Conservation (phyloP, 2,797 vertebrate genomes). For the Gadopsis marmoratus region DNA sequence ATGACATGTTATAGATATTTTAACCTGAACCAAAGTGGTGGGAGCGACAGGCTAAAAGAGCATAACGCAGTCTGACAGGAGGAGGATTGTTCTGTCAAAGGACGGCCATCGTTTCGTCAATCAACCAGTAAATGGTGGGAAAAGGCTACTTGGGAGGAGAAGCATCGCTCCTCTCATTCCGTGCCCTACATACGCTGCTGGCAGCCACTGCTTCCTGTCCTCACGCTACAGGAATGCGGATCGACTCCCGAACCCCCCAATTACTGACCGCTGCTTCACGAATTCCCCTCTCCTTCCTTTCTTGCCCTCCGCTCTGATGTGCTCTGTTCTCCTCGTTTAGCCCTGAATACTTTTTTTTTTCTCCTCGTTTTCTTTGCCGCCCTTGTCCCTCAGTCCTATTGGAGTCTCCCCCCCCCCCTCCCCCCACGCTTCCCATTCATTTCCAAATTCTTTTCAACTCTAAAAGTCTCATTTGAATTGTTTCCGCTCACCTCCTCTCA, state of each 20-base stretch:
- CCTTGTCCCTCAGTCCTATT: neutral
- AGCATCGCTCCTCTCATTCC: slow-evolving; percentile 17
- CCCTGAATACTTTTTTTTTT: neutral
- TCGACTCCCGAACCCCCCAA: slow-evolving; percentile 48
- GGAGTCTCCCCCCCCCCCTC: too few species aligned
- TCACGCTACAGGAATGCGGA: slow-evolving; percentile 60
- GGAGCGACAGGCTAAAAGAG: neutral
- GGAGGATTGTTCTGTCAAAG: too few species aligned
- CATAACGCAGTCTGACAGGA: neutral
- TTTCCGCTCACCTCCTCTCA: neutral
- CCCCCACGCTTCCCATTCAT: neutral
- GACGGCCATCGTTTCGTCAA: too few species aligned
- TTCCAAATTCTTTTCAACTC: neutral
- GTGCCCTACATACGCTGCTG: slow-evolving; percentile 26
- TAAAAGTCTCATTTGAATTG: neutral
- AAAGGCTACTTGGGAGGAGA: neutral
- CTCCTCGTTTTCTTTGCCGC: neutral
- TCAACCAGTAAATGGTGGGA: neutral
- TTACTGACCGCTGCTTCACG: slow-evolving; percentile 54
- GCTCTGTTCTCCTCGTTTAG: slow-evolving; percentile 19
- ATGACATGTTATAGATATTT: too few species aligned
- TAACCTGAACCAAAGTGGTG: too few species aligned
- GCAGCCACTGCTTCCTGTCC: slow-evolving; percentile 29
- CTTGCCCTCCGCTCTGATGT: neutral
- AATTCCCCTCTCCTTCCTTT: slow-evolving; percentile 16